phyloP scores from a whole-genome alignment of 1,140 invertebrate genomes.

The Ridgeia piscesae region DNA sequence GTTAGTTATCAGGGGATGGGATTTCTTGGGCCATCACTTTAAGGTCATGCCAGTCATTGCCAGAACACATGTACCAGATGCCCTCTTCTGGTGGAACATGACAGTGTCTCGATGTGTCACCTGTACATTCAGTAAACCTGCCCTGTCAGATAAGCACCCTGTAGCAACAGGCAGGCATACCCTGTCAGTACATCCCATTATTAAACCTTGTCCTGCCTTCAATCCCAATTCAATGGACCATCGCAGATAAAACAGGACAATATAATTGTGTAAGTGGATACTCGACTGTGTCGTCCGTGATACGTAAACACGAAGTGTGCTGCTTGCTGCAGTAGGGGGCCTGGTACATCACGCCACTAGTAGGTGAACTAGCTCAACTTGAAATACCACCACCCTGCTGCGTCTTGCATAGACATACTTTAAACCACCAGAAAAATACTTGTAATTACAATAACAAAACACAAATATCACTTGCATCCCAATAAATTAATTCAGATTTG shows the following conservation, averaged over 20 bases:
- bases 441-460: background rate
- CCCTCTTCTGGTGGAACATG: background rate
- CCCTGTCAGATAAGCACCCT: background rate
- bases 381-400: no score
- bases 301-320: background rate
- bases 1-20: background rate
- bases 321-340: background rate
- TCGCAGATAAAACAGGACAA: background rate
- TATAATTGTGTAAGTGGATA: background rate
- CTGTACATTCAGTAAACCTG: background rate
- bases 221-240: no score
- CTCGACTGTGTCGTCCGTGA: background rate
- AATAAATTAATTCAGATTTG: background rate
- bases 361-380: no score
- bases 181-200: background rate
- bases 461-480: background rate
- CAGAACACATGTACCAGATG: background rate
- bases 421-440: background rate
- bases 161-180: background rate
- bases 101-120: background rate
- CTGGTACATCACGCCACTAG: no score
- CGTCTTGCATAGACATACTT: background rate
- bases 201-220: background rate
- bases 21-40: background rate
- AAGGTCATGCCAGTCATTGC: no score